These are phyloP conservation scores for Andrena hattorfiana DNA, from an alignment of 2,888 invertebrate species.

Conservation along the genomic window DNA sequence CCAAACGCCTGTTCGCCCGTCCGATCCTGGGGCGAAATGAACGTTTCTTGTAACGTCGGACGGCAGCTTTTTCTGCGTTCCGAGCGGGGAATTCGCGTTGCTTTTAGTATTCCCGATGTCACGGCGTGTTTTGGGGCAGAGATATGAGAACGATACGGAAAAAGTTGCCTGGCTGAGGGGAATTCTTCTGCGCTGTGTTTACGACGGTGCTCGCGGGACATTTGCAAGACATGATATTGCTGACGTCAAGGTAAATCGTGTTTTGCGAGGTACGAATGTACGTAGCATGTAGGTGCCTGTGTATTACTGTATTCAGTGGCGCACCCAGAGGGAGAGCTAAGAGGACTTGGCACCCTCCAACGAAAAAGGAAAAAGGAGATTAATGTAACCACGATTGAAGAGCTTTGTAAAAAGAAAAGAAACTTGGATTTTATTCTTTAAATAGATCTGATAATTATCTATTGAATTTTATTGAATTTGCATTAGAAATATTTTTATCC, in stretches of 20 bases:
- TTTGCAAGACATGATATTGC: not conserved
- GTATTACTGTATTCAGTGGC: no score
- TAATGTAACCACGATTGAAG: no score
- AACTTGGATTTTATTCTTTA: no score
- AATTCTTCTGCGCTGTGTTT: not conserved
- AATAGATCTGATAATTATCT: no score
- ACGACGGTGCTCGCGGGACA: not conserved
- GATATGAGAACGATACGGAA: conserved; percentile 15
- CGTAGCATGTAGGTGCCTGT: no score
- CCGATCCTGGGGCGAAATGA: not conserved
- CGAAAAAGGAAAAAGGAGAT: no score
- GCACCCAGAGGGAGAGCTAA: no score
- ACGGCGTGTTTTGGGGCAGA: not conserved
- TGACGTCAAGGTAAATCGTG: conserved; percentile 18
- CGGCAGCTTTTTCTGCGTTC: not conserved
- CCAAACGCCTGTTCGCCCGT: not conserved
- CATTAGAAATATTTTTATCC: no score
- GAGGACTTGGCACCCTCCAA: no score
- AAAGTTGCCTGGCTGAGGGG: not conserved
- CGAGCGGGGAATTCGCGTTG: conserved; percentile 3
- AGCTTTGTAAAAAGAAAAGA: no score
- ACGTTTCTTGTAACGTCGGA: not conserved
- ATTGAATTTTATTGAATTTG: no score
- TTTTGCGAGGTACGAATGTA: not conserved
- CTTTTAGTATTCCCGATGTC: conserved; percentile 19